These are phyloP conservation scores for Helostoma temminkii DNA, from an alignment of 2,797 vertebrate genomes.

Conservation along the genomic window DNA sequence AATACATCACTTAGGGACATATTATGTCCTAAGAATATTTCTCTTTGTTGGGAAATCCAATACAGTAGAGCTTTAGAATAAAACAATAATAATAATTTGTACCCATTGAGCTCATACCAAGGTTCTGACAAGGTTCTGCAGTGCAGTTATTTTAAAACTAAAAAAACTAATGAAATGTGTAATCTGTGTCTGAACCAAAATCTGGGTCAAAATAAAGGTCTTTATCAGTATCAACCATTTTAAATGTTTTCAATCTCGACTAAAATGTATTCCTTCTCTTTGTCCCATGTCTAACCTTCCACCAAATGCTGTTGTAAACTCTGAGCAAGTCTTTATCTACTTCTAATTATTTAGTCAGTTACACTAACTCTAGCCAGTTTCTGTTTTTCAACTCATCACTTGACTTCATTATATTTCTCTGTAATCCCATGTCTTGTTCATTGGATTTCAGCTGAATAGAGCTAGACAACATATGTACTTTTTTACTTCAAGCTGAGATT, in stretches of 20 bases:
- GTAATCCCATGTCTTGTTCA: background rate
- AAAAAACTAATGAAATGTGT: background rate
- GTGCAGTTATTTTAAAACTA: background rate
- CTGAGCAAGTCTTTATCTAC: background rate
- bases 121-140: conserved; percentile 13
- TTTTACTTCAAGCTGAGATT: conserved; percentile 10
- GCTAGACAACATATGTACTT: conserved; percentile 33
- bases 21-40: background rate
- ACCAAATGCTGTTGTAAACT: background rate
- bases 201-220: background rate
- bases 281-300: too few species aligned
- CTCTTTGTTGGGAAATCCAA: conserved; percentile 23
- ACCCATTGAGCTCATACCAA: background rate
- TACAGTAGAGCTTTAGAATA: conserved; percentile 20
- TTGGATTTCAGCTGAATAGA: background rate
- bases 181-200: background rate
- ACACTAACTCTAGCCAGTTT: background rate
- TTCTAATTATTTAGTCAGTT: too few species aligned
- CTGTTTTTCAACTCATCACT: background rate
- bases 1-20: background rate
- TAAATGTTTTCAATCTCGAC: background rate
- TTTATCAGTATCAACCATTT: background rate
- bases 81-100: conserved; percentile 12
- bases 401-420: background rate
- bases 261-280: background rate